Conservation (phyloP, 1,140 invertebrate genomes). For the Caenorhabditis elegans region DNA sequence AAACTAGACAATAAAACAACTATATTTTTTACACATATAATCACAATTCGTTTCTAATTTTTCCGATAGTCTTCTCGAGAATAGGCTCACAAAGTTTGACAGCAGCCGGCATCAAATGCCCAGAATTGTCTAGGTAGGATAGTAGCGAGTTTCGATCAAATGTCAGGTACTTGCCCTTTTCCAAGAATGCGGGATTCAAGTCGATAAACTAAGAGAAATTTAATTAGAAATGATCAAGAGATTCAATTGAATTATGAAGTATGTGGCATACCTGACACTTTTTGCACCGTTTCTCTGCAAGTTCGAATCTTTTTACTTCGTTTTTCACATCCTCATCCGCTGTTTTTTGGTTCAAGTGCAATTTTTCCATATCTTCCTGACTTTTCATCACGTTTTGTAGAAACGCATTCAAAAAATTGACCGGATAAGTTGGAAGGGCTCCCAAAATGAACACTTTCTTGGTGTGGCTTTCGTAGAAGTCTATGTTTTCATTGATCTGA, state of each 20-base stretch:
- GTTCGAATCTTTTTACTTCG: neutral
- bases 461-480: too few species aligned
- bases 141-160: neutral
- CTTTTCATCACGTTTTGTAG: neutral
- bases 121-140: neutral
- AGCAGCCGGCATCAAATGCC: neutral
- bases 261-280: neutral
- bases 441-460: neutral
- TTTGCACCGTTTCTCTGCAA: neutral
- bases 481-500: too few species aligned
- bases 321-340: constrained; percentile 1
- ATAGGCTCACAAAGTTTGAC: neutral
- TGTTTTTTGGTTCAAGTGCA: neutral
- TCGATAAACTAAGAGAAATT: neutral
- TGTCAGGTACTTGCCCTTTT: neutral
- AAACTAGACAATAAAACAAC: too few species aligned
- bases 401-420: neutral
- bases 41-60: too few species aligned
- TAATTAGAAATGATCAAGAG: too few species aligned
- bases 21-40: too few species aligned
- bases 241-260: too few species aligned
- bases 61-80: neutral
- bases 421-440: neutral
- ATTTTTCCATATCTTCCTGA: neutral
- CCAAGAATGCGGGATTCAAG: neutral